Evolutionary conservation across 2,797 vertebrate genomes (phyloP), one percentile per base, ranked within the genome.

Genomic region (Chrosomus eos): DNA sequence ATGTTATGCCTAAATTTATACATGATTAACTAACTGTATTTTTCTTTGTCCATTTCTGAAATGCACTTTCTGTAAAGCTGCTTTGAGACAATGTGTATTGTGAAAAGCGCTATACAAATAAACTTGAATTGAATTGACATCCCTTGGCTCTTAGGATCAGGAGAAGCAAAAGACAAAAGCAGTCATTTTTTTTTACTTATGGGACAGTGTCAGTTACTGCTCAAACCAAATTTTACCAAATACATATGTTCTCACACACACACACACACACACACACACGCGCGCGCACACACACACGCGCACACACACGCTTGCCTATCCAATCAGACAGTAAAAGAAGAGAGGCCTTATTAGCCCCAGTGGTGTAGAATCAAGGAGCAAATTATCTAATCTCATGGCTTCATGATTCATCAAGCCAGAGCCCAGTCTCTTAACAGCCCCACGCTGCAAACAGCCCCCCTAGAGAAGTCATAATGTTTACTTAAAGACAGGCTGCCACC

Each of bases 401-500:
- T 86, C 88, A 93, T 91, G 90, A 93, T 92, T 93, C 93, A 95
- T 94, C 92, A 94, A 93, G 89, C 88, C 87, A 85, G 89, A 92
- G 91, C 84, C 80, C 53, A 62, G 80, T 72, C 86, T 82, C 0
- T 66, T 89, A 90, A 87, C 91, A 84, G 88, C 90, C 90, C 93
- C 89, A 16, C 74, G 67, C 88, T 85, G 0, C 77, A 78, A 68
- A 71, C 79, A 83, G 73, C 88, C 88, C 62, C 0, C 81, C 91
- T 93, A 88, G 92, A 93, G 90, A 93, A 92, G 90, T 95, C 93
- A 95, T 94, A 90, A 92, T 92, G 93, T 93, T 94, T 93, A 93
- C 93, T 95, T 93, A 94, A 89, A 89, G 93, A 93, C 93, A 90
- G 87, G 91, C 90, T 86, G 92, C 93, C 92, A 94, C 90, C 92